phyloP scores from a whole-genome alignment of 2,888 invertebrate genomes.

The Bombyx huttoni region DNA sequence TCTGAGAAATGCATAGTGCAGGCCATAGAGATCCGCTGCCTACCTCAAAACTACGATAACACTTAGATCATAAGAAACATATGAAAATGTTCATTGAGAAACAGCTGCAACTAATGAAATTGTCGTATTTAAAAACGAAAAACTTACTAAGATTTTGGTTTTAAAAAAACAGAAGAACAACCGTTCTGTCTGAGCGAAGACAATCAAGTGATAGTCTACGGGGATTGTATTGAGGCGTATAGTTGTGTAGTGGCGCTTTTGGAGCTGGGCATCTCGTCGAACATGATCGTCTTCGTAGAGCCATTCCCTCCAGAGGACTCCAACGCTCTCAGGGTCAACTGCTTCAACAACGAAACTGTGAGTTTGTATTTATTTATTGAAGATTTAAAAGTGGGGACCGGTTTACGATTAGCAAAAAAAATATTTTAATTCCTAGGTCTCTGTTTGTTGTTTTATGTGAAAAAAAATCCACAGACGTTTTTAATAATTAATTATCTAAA shows the following conservation, averaged over 20 bases:
- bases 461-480: neutral
- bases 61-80: no score
- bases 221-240: slow-evolving; percentile 76
- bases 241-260: slow-evolving; percentile 77
- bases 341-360: slow-evolving; percentile 55
- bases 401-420: no score
- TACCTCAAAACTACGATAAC: no score
- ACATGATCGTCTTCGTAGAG: slow-evolving; percentile 74
- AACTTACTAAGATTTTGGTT: no score
- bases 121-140: no score
- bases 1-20: no score
- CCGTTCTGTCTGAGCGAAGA: slow-evolving; percentile 15
- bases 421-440: no score
- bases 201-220: slow-evolving; percentile 76
- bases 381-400: no score
- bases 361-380: neutral
- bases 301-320: slow-evolving; percentile 52
- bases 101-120: no score
- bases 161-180: slow-evolving; percentile 16
- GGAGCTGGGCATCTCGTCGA: slow-evolving; percentile 70
- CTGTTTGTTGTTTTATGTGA: no score
- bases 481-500: neutral
- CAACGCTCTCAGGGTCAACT: slow-evolving; percentile 40
- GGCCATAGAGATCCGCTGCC: no score
- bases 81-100: no score